Evolutionary conservation across 2,113 vertebrate genomes (phyloP), one percentile per base, ranked within the genome.

Genomic region (Nyctereutes procyonoides): DNA sequence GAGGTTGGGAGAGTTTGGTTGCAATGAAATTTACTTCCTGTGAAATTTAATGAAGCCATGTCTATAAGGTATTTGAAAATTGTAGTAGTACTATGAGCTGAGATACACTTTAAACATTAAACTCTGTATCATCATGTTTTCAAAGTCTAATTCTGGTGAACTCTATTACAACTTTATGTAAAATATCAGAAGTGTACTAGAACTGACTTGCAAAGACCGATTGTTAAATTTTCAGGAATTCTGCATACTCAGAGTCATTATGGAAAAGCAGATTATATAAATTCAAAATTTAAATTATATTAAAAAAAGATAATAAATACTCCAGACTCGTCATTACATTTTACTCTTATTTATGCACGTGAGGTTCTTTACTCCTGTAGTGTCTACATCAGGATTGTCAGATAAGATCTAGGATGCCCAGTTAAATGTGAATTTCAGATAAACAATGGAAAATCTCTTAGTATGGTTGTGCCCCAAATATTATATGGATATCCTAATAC

Each of bases 191-290:
- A 67, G 26, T 65, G 9, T 56, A 6, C 26, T 71, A 12, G 6
- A 73, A 28, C 17, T 48, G 43, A 51, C 58, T 63, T 58, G 32
- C 1, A 67, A 79, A 63, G 83, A 48, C 7, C 24, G 56, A 76
- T 32, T 38, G 84, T 43, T 86, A 94, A 53, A 58, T 86, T 73
- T 89, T 80, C 15, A 32, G 17, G 35, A 82, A 71, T 60, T 55
- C 82, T 87, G 43, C 0, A 1, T 62, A 24, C 26, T 81, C 60
- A 51, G 69, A 79, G 48, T 69, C 17, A 58, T 81, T 62, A 88
- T 95, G 88, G 88, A 92, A 92, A 95, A 55, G 76, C 13, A 95
- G 93, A 82, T 65, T 71, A 73, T 51, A 35, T 56, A 93, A 93
- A 69, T 22, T 62, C 88, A 93, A 76, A 89, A 62, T 77, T 76